Conservation (phyloP, 1,140 invertebrate genomes). For the Vollenhovia emeryi region DNA sequence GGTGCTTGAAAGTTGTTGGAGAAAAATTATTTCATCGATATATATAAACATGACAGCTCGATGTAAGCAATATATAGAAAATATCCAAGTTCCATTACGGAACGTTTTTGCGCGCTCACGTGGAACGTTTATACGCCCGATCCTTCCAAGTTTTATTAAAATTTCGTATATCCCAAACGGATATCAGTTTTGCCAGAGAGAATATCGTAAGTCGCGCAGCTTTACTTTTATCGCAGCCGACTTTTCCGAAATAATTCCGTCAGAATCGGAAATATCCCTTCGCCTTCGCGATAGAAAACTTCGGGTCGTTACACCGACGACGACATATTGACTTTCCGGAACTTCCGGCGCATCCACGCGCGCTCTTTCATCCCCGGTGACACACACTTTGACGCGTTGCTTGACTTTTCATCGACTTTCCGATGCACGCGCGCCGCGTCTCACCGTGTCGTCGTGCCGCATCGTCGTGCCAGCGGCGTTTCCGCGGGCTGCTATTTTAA, state of each 20-base stretch:
- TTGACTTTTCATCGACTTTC: conserved; percentile 25
- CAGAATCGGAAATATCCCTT: conserved; percentile 27
- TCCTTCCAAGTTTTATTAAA: conserved; percentile 37
- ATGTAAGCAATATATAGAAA: background rate
- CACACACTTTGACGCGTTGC: conserved; percentile 1
- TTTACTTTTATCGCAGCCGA: conserved; percentile 35
- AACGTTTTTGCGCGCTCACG: background rate
- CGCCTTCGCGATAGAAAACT: background rate
- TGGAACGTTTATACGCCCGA: background rate
- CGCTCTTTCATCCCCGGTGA: conserved; percentile 16
- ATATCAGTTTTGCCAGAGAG: conserved; percentile 22
- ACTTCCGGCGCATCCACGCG: conserved; percentile 43
- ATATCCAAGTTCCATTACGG: background rate
- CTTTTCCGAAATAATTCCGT: conserved; percentile 42
- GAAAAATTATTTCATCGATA: too few relatives aligned
- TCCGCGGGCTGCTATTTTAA: conserved; percentile 62
- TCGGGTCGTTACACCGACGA: conserved; percentile 40
- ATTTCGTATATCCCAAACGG: background rate
- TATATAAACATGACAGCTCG: too few relatives aligned
- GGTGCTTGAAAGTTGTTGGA: too few relatives aligned
- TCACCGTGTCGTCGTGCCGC: background rate
- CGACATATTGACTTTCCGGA: conserved; percentile 47
- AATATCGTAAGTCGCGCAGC: conserved; percentile 8
- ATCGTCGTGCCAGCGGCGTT: background rate
- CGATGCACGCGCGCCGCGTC: conserved; percentile 33